Percentiles rank a stretch among this genome's conserved stretches.
Conservation (phyloP, 2,888 invertebrate genomes). For the Callimorpha dominula region DNA sequence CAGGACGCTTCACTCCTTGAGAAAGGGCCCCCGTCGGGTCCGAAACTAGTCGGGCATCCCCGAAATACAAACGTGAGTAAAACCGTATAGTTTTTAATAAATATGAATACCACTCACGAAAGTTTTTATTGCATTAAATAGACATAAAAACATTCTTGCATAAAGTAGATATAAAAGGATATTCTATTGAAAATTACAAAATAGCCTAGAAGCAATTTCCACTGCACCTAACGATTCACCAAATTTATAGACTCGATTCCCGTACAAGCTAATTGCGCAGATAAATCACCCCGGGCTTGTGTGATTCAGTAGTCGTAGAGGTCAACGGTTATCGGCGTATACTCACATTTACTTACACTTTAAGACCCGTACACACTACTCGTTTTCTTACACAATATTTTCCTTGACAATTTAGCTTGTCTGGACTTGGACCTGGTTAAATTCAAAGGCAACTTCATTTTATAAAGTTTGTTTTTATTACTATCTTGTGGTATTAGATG, state of each 20-base stretch:
- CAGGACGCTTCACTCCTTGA: too few relatives aligned
- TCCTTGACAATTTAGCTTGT: background rate
- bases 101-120: too few relatives aligned
- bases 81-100: too few relatives aligned
- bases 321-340: conserved; percentile 70
- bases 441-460: too few relatives aligned
- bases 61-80: too few relatives aligned
- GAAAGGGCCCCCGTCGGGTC: too few relatives aligned
- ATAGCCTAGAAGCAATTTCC: background rate
- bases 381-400: background rate
- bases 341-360: conserved; percentile 48
- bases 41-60: too few relatives aligned
- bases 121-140: too few relatives aligned
- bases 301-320: conserved; percentile 63
- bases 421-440: background rate
- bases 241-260: conserved; percentile 59
- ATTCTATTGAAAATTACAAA: background rate
- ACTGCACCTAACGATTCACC: conserved; percentile 32
- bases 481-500: background rate
- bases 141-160: too few relatives aligned
- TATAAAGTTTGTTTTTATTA: background rate
- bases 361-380: conserved; percentile 7
- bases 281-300: conserved; percentile 72
- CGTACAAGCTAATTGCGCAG: conserved; percentile 68
- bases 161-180: too few relatives aligned